Evolutionary conservation across 1,140 invertebrate species (phyloP).

Genomic region (Sitobion miscanthi): DNA sequence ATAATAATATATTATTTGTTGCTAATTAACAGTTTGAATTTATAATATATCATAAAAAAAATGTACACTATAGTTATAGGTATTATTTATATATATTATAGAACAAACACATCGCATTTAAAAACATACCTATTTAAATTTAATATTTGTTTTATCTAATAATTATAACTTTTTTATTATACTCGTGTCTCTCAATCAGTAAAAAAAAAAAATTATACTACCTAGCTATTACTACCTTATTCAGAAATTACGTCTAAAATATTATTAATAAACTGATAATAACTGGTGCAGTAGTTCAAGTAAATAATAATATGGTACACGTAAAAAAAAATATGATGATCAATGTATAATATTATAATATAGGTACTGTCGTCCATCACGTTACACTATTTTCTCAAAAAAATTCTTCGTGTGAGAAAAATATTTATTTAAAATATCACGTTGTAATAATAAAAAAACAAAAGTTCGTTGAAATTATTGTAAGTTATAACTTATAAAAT

Average conservation of each 20-base stretch:
- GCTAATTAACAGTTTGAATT: constrained; percentile 7
- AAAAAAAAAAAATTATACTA: not conserved
- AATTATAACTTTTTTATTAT: constrained; percentile 33
- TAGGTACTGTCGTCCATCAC: not conserved
- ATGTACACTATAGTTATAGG: not conserved
- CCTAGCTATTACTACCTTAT: not conserved
- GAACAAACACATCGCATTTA: not conserved
- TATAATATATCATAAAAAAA: not conserved
- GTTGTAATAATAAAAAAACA: not conserved
- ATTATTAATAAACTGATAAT: not conserved
- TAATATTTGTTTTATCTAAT: constrained; percentile 22
- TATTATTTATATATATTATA: not conserved
- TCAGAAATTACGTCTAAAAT: constrained; percentile 9
- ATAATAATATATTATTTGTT: constrained; percentile 1
- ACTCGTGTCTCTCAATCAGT: constrained; percentile 22
- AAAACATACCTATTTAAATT: constrained; percentile 27
- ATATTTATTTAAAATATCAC: not conserved
- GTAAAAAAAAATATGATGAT: not conserved
- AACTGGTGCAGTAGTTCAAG: not conserved
- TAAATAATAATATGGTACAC: not conserved
- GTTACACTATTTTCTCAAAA: not conserved
- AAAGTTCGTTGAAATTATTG: not conserved
- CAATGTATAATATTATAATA: not conserved
- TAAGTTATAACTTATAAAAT: no score
- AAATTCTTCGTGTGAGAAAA: not conserved